Evolutionary conservation across 1,140 invertebrate genomes (phyloP).

Genomic region (Limonius californicus): DNA sequence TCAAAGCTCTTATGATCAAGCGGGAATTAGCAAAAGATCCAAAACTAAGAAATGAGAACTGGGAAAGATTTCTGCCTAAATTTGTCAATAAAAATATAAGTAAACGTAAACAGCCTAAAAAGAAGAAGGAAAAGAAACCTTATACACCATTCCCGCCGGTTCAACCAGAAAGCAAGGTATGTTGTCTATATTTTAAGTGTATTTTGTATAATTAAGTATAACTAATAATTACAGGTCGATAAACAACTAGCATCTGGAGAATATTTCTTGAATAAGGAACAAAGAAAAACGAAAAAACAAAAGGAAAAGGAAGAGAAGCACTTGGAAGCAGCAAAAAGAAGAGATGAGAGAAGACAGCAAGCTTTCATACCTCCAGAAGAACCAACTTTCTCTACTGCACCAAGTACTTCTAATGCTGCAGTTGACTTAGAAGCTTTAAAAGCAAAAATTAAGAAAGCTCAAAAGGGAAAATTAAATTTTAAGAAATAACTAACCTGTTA

Average conservation of each 20-base stretch:
- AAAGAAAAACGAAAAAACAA: constrained; percentile 67
- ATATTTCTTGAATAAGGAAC: constrained; percentile 89
- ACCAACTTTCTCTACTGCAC: constrained; percentile 28
- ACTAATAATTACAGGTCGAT: constrained; percentile 60
- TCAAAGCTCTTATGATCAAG: constrained; percentile 98
- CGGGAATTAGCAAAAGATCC: constrained; percentile 90
- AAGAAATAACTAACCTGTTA: background rate
- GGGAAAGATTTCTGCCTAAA: constrained; percentile 96
- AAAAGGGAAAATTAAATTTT: constrained; percentile 31
- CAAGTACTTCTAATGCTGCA: constrained; percentile 38
- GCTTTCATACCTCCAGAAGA: constrained; percentile 83
- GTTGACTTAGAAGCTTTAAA: constrained; percentile 67
- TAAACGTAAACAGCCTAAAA: constrained; percentile 82
- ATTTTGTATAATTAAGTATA: constrained; percentile 8
- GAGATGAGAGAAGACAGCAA: constrained; percentile 72
- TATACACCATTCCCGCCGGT: constrained; percentile 98
- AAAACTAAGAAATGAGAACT: constrained; percentile 88
- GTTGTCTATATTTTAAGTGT: background rate
- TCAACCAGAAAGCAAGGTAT: constrained; percentile 80
- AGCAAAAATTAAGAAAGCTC: constrained; percentile 66
- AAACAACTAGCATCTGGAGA: constrained; percentile 92
- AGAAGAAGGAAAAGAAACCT: constrained; percentile 81
- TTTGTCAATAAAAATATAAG: constrained; percentile 90
- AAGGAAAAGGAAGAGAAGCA: constrained; percentile 75
- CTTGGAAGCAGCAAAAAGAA: constrained; percentile 63